A percentile compares a stretch with the other conserved stretches of the same genome.
These are phyloP conservation scores for Melanotaenia duboulayi DNA, from an alignment of 2,113 vertebrate genomes.

Conservation along the genomic window DNA sequence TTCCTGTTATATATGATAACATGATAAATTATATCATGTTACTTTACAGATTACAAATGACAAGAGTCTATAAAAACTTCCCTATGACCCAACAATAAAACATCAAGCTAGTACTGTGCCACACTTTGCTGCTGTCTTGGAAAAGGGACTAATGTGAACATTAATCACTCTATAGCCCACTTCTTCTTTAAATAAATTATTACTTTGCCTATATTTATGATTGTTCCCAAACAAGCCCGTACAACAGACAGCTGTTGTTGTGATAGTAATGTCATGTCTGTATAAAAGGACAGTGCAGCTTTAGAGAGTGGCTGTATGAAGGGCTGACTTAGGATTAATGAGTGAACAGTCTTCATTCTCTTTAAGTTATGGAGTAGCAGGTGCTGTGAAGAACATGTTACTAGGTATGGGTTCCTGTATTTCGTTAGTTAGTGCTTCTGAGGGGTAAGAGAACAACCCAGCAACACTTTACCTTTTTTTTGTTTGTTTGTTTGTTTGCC, in stretches of 20 bases:
- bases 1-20: too few relatives aligned
- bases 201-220: slow-evolving; percentile 1
- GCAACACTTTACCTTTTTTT: not conserved
- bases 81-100: not conserved
- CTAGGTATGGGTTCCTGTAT: not conserved
- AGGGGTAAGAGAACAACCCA: not conserved
- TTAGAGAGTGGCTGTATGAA: slow-evolving; percentile 19
- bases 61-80: not conserved
- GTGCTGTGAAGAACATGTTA: not conserved
- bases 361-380: not conserved
- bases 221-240: slow-evolving; percentile 18
- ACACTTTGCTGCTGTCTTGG: too few relatives aligned
- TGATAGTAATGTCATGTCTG: slow-evolving; percentile 39
- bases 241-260: slow-evolving; percentile 52
- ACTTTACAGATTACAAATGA: not conserved
- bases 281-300: slow-evolving; percentile 32
- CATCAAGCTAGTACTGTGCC: not conserved
- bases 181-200: slow-evolving; percentile 20
- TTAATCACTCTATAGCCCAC: not conserved
- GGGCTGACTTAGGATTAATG: not conserved
- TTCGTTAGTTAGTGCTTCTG: not conserved
- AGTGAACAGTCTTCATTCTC: not conserved
- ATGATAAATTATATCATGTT: too few relatives aligned
- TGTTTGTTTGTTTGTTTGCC: too few relatives aligned
- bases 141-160: not conserved